Conservation (phyloP, 1,140 invertebrate species). For the Bombyx mori region ASM3026992v2 NC_085124.1:4815501-4816000, state of each 20-base stretch:
- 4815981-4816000: too few species aligned
- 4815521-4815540: background rate
- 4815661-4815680: conserved; percentile 83
- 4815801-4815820: too few species aligned
- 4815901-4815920: too few species aligned
- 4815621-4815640: conserved; percentile 90
- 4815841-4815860: too few species aligned
- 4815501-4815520: too few species aligned
- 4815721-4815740: conserved; percentile 88
- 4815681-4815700: conserved; percentile 70
- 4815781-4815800: conserved; percentile 70
- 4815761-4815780: conserved; percentile 77
- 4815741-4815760: conserved; percentile 91
- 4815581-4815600: conserved; percentile 84
- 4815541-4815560: conserved; percentile 76
- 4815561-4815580: conserved; percentile 89
- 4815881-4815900: too few species aligned
- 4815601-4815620: conserved; percentile 86
- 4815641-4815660: conserved; percentile 86
- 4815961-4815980: too few species aligned
- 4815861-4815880: too few species aligned
- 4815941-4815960: too few species aligned
- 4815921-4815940: too few species aligned
- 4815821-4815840: too few species aligned
- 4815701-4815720: conserved; percentile 87